Conservation (phyloP, 2,888 invertebrate species). For the Patella caerulea region DNA sequence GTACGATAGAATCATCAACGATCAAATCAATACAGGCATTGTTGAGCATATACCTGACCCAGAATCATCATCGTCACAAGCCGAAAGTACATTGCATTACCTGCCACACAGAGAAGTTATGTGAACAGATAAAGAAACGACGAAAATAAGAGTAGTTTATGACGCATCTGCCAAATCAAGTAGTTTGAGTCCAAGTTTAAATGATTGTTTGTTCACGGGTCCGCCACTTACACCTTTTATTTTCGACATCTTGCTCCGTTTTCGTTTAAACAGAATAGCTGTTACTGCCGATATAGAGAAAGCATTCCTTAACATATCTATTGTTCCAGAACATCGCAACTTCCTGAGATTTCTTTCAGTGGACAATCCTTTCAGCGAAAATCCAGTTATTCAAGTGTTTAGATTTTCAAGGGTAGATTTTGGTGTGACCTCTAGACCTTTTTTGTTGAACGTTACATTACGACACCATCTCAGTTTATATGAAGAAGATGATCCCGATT, state of each 20-base stretch:
- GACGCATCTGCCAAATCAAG: neutral
- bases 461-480: neutral
- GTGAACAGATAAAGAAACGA: neutral
- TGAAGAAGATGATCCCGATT: neutral
- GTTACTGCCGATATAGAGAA: neutral
- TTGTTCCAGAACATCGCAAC: neutral
- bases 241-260: neutral
- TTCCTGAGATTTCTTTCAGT: neutral
- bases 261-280: slow-evolving; percentile 1
- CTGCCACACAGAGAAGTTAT: neutral
- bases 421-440: neutral
- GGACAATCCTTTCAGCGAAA: neutral
- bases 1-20: neutral
- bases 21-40: neutral
- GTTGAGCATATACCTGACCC: neutral
- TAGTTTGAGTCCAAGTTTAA: neutral
- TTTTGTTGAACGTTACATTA: neutral
- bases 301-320: neutral
- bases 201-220: neutral
- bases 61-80: neutral
- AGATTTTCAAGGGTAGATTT: neutral
- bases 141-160: neutral
- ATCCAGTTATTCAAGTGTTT: neutral
- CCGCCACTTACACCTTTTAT: neutral
- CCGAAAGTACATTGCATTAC: neutral